Conservation (phyloP, 2,888 invertebrate species). For the Xestoiulus laeticollis region DNA sequence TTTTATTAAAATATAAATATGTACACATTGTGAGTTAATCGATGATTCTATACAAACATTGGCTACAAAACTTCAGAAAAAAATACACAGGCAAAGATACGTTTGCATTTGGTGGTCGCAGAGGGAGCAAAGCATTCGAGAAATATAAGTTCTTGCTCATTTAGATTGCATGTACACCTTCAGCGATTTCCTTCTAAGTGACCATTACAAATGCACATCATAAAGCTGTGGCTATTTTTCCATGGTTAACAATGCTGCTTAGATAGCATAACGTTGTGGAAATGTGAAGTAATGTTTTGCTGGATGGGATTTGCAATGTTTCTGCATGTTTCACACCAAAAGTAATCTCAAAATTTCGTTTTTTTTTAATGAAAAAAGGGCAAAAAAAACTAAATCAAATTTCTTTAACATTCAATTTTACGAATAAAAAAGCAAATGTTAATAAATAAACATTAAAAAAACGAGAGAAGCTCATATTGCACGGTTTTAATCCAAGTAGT, state of each 20-base stretch:
- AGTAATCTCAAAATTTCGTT: background rate
- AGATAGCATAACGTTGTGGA: background rate
- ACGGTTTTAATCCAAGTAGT: background rate
- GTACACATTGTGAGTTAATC: background rate
- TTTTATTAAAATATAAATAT: constrained; percentile 26
- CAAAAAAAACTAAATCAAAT: background rate
- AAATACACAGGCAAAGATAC: background rate
- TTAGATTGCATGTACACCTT: too few species aligned
- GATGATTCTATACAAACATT: background rate
- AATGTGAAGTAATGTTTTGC: background rate
- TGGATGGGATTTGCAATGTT: background rate
- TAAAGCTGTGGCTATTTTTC: background rate
- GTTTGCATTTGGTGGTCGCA: background rate
- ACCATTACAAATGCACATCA: background rate
- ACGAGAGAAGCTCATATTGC: background rate
- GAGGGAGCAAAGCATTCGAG: too few species aligned
- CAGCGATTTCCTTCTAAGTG: background rate
- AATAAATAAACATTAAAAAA: background rate
- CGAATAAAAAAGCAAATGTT: background rate
- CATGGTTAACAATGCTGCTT: background rate
- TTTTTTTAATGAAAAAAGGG: background rate
- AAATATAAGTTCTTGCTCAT: too few species aligned
- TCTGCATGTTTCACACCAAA: background rate
- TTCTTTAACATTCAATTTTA: background rate
- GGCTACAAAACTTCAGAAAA: background rate